Evolutionary conservation across 1,140 invertebrate genomes (phyloP).

Genomic region (Eriocheir sinensis): DNA sequence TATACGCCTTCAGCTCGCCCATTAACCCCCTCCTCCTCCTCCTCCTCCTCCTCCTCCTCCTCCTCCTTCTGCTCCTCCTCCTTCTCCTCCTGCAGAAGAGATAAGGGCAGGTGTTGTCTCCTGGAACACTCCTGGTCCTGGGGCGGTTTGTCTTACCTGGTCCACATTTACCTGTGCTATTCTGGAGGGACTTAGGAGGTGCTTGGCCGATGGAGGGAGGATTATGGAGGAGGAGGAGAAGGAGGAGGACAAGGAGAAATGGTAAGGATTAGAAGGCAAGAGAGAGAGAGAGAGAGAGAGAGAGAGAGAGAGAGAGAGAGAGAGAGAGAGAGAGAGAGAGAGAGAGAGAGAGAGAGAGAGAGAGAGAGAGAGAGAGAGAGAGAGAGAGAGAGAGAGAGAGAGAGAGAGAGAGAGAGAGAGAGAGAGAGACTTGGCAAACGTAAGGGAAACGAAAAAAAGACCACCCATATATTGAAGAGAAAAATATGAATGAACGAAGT

Average conservation of each 20-base stretch:
- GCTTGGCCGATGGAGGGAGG: slow-evolving; percentile 5
- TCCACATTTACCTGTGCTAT: slow-evolving; percentile 15
- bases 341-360: neutral
- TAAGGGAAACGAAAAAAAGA: neutral
- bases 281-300: neutral
- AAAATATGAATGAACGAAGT: no score
- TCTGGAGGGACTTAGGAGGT: slow-evolving; percentile 20
- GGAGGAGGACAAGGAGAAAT: neutral
- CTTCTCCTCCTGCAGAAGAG: neutral
- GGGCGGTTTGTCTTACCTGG: slow-evolving; percentile 11
- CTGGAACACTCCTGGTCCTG: neutral
- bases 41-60: neutral
- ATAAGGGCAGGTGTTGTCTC: slow-evolving; percentile 22
- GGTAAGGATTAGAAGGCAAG: neutral
- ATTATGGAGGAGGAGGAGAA: neutral
- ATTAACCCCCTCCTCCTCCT: no score
- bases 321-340: neutral
- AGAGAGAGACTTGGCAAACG: neutral
- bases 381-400: neutral
- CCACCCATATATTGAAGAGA: no score
- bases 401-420: neutral
- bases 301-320: neutral
- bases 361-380: neutral
- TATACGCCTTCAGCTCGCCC: no score
- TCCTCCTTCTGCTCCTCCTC: neutral